Evolutionary conservation across 1,140 invertebrate species (phyloP).

Genomic region (Metaphire vulgaris): DNA sequence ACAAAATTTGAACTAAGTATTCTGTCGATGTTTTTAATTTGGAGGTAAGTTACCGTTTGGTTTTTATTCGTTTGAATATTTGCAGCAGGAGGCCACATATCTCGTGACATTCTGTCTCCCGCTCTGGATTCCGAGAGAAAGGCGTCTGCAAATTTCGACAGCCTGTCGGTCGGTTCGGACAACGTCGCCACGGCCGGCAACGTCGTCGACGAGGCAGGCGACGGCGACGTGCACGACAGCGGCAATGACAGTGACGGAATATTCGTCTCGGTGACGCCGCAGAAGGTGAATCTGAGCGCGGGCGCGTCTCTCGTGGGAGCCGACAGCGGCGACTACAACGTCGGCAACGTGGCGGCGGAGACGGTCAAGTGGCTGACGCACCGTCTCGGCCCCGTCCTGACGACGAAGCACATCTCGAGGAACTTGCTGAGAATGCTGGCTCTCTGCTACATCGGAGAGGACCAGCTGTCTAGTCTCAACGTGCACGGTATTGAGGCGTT

Average conservation of each 20-base stretch:
- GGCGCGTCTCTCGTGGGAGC: not conserved
- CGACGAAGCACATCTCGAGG: slow-evolving; percentile 77
- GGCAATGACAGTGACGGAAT: not conserved
- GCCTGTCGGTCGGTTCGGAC: not conserved
- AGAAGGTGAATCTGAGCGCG: not conserved
- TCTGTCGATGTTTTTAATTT: too few species aligned
- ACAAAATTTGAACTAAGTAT: too few species aligned
- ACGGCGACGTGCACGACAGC: not conserved
- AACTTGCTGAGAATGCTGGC: slow-evolving; percentile 89
- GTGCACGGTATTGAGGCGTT: not conserved
- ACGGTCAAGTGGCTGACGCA: slow-evolving; percentile 86
- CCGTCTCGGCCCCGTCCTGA: slow-evolving; percentile 86
- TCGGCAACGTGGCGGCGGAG: slow-evolving; percentile 83
- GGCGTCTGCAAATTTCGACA: not conserved
- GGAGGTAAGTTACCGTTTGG: too few species aligned
- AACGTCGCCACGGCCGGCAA: not conserved
- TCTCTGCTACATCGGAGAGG: slow-evolving; percentile 80
- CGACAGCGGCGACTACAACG: slow-evolving; percentile 50
- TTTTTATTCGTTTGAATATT: too few species aligned
- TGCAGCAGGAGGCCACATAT: not conserved
- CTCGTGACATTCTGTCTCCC: not conserved
- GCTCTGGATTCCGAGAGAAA: not conserved
- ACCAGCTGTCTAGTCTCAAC: slow-evolving; percentile 60
- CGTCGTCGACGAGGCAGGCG: not conserved
- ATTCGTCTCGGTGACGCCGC: not conserved